Percentiles rank a stretch among this genome's conserved stretches.
phyloP scores from a whole-genome alignment of 2,797 vertebrate genomes.

The Gephyroberyx darwinii region DNA sequence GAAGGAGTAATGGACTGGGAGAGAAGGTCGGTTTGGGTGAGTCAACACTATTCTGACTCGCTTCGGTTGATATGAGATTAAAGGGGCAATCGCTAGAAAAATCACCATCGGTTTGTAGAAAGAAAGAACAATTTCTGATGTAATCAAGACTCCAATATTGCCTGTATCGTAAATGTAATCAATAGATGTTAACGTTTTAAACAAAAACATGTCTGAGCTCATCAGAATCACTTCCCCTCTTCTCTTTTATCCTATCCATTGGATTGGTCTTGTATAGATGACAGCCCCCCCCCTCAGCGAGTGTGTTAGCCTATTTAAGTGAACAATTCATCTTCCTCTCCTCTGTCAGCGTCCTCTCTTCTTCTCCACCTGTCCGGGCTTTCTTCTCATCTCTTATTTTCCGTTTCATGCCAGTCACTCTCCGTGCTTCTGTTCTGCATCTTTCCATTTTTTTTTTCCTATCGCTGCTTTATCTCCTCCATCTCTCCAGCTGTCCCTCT shows the following conservation, averaged over 20 bases:
- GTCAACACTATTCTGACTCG: slow-evolving; percentile 63
- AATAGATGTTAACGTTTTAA: slow-evolving; percentile 14
- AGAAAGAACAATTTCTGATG: too few relatives aligned
- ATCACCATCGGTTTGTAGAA: background rate
- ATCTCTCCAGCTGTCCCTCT: slow-evolving; percentile 73
- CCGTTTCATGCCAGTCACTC: slow-evolving; percentile 50
- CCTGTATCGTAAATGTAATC: slow-evolving; percentile 1
- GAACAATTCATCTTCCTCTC: slow-evolving; percentile 68
- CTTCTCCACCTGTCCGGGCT: slow-evolving; percentile 41
- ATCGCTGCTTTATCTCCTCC: slow-evolving; percentile 68
- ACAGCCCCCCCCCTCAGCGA: slow-evolving; percentile 38
- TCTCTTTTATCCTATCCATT: slow-evolving; percentile 39
- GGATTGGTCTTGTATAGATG: slow-evolving; percentile 50
- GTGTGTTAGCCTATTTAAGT: slow-evolving; percentile 50
- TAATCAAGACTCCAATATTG: background rate
- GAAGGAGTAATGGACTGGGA: slow-evolving; percentile 76
- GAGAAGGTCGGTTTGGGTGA: slow-evolving; percentile 75
- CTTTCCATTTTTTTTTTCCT: slow-evolving; percentile 16
- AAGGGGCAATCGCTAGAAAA: slow-evolving; percentile 28
- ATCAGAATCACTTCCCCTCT: slow-evolving; percentile 5
- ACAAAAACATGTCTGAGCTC: slow-evolving; percentile 21
- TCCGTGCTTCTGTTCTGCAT: slow-evolving; percentile 62
- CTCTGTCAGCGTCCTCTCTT: slow-evolving; percentile 57
- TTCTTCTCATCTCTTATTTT: slow-evolving; percentile 48
- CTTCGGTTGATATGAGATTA: slow-evolving; percentile 65